phyloP scores from a whole-genome alignment of 2,888 invertebrate genomes.

The Autographa pulchrina region DNA sequence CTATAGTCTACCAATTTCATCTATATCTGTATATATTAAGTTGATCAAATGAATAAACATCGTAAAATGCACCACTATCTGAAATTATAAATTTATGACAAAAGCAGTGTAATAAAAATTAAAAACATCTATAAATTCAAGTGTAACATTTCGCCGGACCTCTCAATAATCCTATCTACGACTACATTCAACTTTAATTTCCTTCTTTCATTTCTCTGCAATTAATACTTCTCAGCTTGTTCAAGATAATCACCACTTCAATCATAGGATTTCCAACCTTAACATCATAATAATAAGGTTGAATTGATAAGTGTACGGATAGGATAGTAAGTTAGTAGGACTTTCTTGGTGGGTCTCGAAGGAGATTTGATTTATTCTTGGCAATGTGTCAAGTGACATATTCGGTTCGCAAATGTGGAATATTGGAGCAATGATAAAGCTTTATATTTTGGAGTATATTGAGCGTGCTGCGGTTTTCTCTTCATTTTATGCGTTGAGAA shows the following conservation, averaged over 20 bases:
- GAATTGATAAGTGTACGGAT: slow-evolving; percentile 39
- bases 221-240: slow-evolving; percentile 43
- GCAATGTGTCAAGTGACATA: slow-evolving; percentile 82
- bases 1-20: no score
- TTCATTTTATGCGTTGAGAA: slow-evolving; percentile 59
- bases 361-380: slow-evolving; percentile 84
- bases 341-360: slow-evolving; percentile 52
- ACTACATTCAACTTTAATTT: slow-evolving; percentile 31
- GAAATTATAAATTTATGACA: not conserved
- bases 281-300: slow-evolving; percentile 16
- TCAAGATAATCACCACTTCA: slow-evolving; percentile 16
- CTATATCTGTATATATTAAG: no score
- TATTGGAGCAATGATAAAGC: slow-evolving; percentile 80
- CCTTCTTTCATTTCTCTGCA: slow-evolving; percentile 39
- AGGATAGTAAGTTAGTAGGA: slow-evolving; percentile 41
- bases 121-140: slow-evolving; percentile 14
- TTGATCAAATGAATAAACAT: no score
- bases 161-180: slow-evolving; percentile 33
- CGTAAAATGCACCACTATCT: no score
- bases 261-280: slow-evolving; percentile 25
- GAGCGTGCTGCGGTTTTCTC: slow-evolving; percentile 69
- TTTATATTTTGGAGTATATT: slow-evolving; percentile 81
- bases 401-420: slow-evolving; percentile 77
- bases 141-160: slow-evolving; percentile 14
- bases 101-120: not conserved